These are phyloP conservation scores for Caenorhabditis sp. DNA, from an alignment of 2,888 invertebrate genomes.

Conservation along the genomic window DNA sequence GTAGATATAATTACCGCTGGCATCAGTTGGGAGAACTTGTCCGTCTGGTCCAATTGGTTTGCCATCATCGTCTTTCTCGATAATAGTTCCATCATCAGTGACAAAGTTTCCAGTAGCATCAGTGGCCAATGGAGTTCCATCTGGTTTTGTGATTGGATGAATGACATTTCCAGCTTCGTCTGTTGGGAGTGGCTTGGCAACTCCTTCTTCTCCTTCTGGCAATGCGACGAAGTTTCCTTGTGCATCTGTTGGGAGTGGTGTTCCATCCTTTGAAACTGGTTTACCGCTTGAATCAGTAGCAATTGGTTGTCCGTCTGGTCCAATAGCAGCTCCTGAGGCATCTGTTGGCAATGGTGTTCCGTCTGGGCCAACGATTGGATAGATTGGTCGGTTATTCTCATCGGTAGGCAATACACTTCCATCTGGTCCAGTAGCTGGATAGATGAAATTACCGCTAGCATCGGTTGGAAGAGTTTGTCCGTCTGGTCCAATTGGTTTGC, in stretches of 20 bases:
- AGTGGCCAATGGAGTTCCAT: constrained; percentile 43
- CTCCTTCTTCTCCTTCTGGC: constrained; percentile 20
- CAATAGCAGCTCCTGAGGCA: constrained; percentile 25
- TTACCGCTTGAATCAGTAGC: constrained; percentile 47
- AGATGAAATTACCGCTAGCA: constrained; percentile 44
- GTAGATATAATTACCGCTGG: constrained; percentile 14
- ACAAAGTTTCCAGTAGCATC: constrained; percentile 40
- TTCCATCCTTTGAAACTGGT: constrained; percentile 36
- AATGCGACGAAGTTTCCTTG: constrained; percentile 30
- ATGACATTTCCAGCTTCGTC: constrained; percentile 38
- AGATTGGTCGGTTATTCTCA: constrained; percentile 35
- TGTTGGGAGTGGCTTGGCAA: constrained; percentile 33
- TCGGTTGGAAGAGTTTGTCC: constrained; percentile 41
- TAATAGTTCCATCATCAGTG: constrained; percentile 17
- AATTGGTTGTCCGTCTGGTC: constrained; percentile 35
- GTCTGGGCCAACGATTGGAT: constrained; percentile 38
- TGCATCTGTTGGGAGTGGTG: constrained; percentile 37
- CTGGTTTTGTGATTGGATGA: constrained; percentile 42
- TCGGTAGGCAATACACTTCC: constrained; percentile 40
- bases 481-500: constrained; percentile 32
- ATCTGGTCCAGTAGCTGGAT: constrained; percentile 41
- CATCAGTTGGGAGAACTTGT: constrained; percentile 23
- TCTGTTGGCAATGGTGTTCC: constrained; percentile 46
- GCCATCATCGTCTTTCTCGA: constrained; percentile 36
- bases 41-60: constrained; percentile 32